phyloP scores from a whole-genome alignment of 2,888 invertebrate genomes.

The Phragmatobia fuliginosa region DNA sequence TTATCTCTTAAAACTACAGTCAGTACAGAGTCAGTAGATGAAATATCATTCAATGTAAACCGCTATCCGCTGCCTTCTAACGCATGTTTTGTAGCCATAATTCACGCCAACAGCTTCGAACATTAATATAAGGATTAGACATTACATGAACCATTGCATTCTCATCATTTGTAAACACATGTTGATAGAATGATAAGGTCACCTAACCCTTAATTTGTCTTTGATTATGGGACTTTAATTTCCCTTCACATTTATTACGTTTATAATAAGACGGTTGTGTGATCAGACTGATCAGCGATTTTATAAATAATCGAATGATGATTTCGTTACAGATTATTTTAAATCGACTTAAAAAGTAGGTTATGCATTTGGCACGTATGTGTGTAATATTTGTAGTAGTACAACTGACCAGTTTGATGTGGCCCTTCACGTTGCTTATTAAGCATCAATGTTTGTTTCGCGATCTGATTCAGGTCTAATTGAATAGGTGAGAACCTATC shows the following conservation, averaged over 20 bases:
- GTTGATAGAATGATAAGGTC: constrained; percentile 35
- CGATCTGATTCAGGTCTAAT: too few species aligned
- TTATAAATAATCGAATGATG: constrained; percentile 28
- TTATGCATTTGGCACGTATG: too few species aligned
- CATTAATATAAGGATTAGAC: constrained; percentile 26
- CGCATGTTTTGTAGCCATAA: constrained; percentile 19
- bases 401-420: too few species aligned
- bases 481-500: too few species aligned
- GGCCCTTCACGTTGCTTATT: too few species aligned
- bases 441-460: too few species aligned
- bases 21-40: too few species aligned
- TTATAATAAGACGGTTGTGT: constrained; percentile 30
- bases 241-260: constrained; percentile 38
- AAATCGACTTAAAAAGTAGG: background rate
- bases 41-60: background rate
- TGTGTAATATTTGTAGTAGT: too few species aligned
- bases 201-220: constrained; percentile 36
- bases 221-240: constrained; percentile 43
- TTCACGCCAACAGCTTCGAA: constrained; percentile 14
- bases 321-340: constrained; percentile 25
- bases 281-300: constrained; percentile 25
- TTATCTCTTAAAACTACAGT: too few species aligned
- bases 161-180: constrained; percentile 41
- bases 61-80: background rate
- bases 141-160: constrained; percentile 24